Evolutionary conservation across 2,888 invertebrate genomes (phyloP).

Genomic region (Hemithea aestivaria): DNA sequence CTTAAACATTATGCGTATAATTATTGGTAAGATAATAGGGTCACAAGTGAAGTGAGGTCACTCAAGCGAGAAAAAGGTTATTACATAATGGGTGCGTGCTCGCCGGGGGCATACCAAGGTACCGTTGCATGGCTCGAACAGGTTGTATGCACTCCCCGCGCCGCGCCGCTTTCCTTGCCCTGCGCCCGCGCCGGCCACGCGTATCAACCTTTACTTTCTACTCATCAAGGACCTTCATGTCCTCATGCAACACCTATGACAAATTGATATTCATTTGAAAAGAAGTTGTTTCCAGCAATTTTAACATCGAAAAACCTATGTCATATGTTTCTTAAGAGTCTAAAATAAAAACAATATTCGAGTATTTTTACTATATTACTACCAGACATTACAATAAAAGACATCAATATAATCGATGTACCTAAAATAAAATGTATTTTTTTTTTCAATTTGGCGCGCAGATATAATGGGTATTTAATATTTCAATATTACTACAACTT

Average conservation of each 20-base stretch:
- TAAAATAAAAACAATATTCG: no score
- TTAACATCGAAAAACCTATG: no score
- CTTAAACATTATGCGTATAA: no score
- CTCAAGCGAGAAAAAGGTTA: slow-evolving; percentile 65
- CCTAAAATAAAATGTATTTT: no score
- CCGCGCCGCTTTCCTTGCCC: slow-evolving; percentile 25
- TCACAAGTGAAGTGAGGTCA: slow-evolving; percentile 33
- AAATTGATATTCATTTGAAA: background rate
- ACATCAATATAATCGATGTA: no score
- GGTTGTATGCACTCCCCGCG: slow-evolving; percentile 54
- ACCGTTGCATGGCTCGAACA: slow-evolving; percentile 76
- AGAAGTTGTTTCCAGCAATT: no score
- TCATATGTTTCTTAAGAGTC: no score
- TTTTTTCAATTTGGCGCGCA: no score
- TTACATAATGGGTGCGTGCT: slow-evolving; percentile 75
- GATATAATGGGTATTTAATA: no score
- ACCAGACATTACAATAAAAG: no score
- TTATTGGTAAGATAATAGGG: slow-evolving; percentile 11
- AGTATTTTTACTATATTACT: no score
- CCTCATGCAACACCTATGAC: slow-evolving; percentile 24
- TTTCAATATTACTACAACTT: no score
- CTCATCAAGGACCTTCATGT: slow-evolving; percentile 69
- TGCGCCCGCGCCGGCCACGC: slow-evolving; percentile 31
- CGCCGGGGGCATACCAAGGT: slow-evolving; percentile 57
- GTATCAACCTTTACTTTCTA: slow-evolving; percentile 75